Conservation (phyloP, 2,888 invertebrate genomes). For the Meghimatium bilineatum region DNA sequence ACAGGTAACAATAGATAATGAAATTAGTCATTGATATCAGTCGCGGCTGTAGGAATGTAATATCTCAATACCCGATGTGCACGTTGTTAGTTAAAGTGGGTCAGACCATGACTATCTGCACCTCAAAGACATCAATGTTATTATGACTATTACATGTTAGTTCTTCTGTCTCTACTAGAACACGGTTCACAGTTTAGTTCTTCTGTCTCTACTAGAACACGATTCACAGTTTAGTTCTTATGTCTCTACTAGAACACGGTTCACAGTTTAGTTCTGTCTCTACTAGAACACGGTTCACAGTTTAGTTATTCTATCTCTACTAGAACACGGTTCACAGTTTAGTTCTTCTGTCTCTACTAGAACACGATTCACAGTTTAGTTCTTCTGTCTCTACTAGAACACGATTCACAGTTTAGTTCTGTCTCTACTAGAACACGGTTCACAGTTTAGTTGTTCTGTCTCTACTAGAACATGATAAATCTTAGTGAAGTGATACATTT, state of each 20-base stretch:
- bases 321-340: background rate
- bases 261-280: background rate
- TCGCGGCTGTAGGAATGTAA: too few species aligned
- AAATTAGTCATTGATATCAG: too few species aligned
- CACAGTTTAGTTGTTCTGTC: background rate
- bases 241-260: background rate
- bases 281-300: background rate
- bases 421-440: background rate
- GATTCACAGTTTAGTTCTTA: background rate
- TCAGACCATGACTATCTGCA: background rate
- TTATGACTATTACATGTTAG: background rate
- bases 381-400: background rate
- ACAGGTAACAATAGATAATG: too few species aligned
- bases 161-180: background rate
- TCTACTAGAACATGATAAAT: too few species aligned
- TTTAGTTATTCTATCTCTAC: background rate
- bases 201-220: background rate
- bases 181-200: background rate
- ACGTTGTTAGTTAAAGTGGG: too few species aligned
- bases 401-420: background rate
- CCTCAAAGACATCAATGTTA: background rate
- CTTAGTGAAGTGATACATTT: too few species aligned
- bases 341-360: background rate
- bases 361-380: too few species aligned
- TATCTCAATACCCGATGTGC: too few species aligned